Base-by-base conservation (phyloP, 2,113 vertebrate genomes). In the Crotalus viridis region DNA sequence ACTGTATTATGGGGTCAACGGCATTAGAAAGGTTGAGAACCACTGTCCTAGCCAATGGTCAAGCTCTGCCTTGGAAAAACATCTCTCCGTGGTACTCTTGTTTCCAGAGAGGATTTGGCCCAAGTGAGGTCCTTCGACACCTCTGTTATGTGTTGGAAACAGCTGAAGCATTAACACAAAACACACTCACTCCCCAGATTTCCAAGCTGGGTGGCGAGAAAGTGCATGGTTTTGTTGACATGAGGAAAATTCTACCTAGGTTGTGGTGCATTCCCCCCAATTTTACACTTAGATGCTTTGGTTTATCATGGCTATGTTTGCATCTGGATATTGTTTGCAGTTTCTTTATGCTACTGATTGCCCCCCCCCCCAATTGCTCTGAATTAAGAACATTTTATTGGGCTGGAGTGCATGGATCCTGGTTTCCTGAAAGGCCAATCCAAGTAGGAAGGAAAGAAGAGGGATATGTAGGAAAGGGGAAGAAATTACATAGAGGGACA, bases 221-320 rank as follows among this genome's bases (percentile, higher is more conserved):
- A 69, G 28, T 5, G 10, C 28, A 85, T n/a, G 93, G 91, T 93
- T 93, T 95, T 1, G 4, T 87, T 95, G 95, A 96, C 96, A 95
- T 61, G 61, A 26, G 39, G 51, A n/a, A 33, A 89, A 1, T 94
- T 95, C 92, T 88, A 0, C 88, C 93, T 92, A 48, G 5, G 81
- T 92, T 92, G 8, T 5, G 33, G 39, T 85, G 74, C 5, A 39
- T 85, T 88, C 56, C 21, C 81, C 28, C 0, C 10, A n/a, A 55
- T 88, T 54, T 61, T 26, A 3, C 13, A 39, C 22, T 94, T 90
- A 21, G 19, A 69, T 90, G 19, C 0, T 89, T 91, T 56, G 39
- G 21, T 8, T 0, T 9, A 13, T 26, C 26, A 54, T 43, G 52
- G 13, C 15, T 88, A 26, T 28, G 51, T 3, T 2, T 51, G 12